Evolutionary conservation across 2,888 invertebrate genomes (phyloP).

Genomic region (Lissonota sp.): DNA sequence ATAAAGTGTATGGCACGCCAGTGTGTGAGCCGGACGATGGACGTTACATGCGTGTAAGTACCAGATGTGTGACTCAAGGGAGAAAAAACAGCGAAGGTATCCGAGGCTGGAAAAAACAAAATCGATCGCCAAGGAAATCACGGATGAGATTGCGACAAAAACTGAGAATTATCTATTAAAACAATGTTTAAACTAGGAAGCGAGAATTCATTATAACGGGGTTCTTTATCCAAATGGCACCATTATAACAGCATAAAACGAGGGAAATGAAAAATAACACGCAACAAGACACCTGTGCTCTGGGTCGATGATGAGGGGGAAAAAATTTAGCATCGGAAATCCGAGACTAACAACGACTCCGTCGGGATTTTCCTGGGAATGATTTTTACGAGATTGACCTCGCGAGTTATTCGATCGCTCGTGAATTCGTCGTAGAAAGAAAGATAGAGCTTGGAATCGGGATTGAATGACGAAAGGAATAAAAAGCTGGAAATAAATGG

Average conservation of each 20-base stretch:
- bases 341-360: conserved; percentile 23
- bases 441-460: not conserved
- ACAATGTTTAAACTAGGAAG: not conserved
- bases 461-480: too few relatives aligned
- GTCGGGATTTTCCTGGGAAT: conserved; percentile 24
- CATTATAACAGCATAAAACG: too few relatives aligned
- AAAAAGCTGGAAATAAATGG: too few relatives aligned
- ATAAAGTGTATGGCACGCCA: conserved; percentile 66
- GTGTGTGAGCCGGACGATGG: conserved; percentile 17
- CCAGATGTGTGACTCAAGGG: not conserved
- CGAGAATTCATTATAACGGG: not conserved
- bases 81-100: not conserved
- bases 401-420: conserved; percentile 17
- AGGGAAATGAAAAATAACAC: not conserved
- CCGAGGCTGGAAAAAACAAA: not conserved
- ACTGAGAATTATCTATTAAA: not conserved
- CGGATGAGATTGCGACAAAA: not conserved
- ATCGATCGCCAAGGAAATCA: not conserved
- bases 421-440: not conserved
- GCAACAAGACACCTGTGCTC: not conserved
- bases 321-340: conserved; percentile 18
- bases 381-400: conserved; percentile 26
- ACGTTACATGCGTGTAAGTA: not conserved
- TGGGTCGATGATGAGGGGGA: not conserved
- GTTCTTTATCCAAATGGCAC: not conserved